phyloP scores from a whole-genome alignment of 2,797 vertebrate genomes.

The Nannoperca obscura region DNA sequence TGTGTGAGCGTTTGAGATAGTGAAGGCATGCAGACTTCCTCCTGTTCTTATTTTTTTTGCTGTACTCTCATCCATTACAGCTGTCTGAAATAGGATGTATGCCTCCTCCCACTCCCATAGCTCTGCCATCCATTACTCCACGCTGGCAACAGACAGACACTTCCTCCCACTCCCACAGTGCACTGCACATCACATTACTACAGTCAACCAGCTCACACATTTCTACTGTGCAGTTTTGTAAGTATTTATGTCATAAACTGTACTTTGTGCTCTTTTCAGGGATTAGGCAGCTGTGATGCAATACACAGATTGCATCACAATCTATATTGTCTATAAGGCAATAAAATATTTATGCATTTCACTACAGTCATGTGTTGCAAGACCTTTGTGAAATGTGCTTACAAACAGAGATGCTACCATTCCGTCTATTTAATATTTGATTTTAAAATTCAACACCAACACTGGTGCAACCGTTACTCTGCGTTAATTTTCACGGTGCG shows the following conservation, averaged over 20 bases:
- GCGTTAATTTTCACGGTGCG: conserved; percentile 22
- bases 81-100: conserved; percentile 82
- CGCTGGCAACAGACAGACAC: conserved; percentile 78
- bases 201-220: conserved; percentile 62
- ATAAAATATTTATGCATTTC: conserved; percentile 56
- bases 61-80: conserved; percentile 83
- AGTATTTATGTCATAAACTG: conserved; percentile 61
- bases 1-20: conserved; percentile 62
- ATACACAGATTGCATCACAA: conserved; percentile 17
- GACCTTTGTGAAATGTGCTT: conserved; percentile 47
- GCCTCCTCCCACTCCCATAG: conserved; percentile 82
- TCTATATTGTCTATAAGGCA: conserved; percentile 17
- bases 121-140: conserved; percentile 82
- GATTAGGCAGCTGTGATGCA: conserved; percentile 59
- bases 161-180: conserved; percentile 81
- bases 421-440: conserved; percentile 34
- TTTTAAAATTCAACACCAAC: conserved; percentile 25
- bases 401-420: conserved; percentile 45
- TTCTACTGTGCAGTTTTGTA: conserved; percentile 55
- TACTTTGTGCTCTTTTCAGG: conserved; percentile 53
- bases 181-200: conserved; percentile 77
- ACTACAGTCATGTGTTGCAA: conserved; percentile 34
- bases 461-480: background rate
- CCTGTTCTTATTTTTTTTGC: conserved; percentile 71
- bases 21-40: conserved; percentile 70